Evolutionary conservation across 2,113 vertebrate genomes (phyloP).

Genomic region (Zosterops borbonicus): DNA sequence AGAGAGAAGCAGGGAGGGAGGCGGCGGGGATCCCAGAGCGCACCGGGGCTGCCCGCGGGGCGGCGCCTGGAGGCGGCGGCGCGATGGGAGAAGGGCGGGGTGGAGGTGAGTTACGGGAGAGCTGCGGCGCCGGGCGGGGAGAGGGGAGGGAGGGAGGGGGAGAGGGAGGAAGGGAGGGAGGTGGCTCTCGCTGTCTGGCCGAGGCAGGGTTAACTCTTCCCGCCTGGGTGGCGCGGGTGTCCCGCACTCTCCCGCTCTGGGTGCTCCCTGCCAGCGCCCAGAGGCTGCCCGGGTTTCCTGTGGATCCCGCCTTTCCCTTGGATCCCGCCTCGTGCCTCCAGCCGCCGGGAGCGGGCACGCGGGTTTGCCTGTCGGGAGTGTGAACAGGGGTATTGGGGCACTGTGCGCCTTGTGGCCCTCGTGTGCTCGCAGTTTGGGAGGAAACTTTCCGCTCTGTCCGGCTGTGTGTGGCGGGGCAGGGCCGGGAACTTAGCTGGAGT

Average conservation of each 20-base stretch:
- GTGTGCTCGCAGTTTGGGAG: not conserved
- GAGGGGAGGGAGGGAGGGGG: too few relatives aligned
- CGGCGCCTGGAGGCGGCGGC: not conserved
- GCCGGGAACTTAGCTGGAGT: not conserved
- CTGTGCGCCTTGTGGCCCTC: fast-evolving
- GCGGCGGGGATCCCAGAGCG: not conserved
- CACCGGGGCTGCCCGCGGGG: not conserved
- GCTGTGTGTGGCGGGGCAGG: not conserved
- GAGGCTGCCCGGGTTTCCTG: not conserved
- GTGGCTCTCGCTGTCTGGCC: not conserved
- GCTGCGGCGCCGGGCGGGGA: not conserved
- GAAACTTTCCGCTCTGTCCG: not conserved
- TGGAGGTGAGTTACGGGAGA: slow-evolving; percentile 9
- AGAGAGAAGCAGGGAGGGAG: not conserved
- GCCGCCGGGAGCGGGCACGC: fast-evolving
- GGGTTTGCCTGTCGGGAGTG: fast-evolving
- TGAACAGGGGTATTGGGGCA: fast-evolving
- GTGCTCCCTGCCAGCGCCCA: not conserved
- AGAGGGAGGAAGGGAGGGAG: not conserved
- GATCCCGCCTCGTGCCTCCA: not conserved
- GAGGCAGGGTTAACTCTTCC: not conserved
- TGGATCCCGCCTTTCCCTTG: fast-evolving
- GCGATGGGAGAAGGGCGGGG: not conserved
- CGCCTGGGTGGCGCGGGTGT: not conserved
- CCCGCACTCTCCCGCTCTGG: too few relatives aligned